Evolutionary conservation across 1,140 invertebrate species (phyloP).

Genomic region (Coptotermes formosanus): DNA sequence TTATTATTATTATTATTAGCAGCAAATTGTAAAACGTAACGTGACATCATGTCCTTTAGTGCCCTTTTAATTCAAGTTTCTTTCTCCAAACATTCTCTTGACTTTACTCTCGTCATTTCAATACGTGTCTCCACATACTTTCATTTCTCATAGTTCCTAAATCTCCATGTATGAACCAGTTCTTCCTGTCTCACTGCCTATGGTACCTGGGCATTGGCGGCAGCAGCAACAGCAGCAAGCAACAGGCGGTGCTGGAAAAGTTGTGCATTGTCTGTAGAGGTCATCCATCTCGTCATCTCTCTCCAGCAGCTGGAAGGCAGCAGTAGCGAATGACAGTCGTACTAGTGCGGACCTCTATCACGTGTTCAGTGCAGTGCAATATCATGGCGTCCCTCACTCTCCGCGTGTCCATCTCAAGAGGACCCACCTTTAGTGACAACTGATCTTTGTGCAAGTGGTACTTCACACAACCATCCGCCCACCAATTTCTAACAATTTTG

Average conservation of each 20-base stretch:
- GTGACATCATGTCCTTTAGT: too few species aligned
- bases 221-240: not conserved
- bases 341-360: not conserved
- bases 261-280: constrained; percentile 4
- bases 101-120: too few species aligned
- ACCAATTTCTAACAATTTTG: too few species aligned
- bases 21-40: too few species aligned
- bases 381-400: not conserved
- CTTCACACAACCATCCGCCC: too few species aligned
- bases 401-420: too few species aligned
- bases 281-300: constrained; percentile 4
- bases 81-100: too few species aligned
- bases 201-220: not conserved
- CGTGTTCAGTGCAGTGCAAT: not conserved
- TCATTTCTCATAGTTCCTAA: not conserved
- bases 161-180: not conserved
- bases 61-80: too few species aligned
- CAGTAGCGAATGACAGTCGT: constrained; percentile 14
- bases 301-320: constrained; percentile 1
- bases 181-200: not conserved
- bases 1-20: too few species aligned
- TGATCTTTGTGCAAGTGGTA: too few species aligned
- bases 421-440: too few species aligned
- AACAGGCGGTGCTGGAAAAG: not conserved
- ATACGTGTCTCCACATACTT: too few species aligned